Conservation (phyloP, 1,140 invertebrate species). For the Mylabris phalerata region DNA sequence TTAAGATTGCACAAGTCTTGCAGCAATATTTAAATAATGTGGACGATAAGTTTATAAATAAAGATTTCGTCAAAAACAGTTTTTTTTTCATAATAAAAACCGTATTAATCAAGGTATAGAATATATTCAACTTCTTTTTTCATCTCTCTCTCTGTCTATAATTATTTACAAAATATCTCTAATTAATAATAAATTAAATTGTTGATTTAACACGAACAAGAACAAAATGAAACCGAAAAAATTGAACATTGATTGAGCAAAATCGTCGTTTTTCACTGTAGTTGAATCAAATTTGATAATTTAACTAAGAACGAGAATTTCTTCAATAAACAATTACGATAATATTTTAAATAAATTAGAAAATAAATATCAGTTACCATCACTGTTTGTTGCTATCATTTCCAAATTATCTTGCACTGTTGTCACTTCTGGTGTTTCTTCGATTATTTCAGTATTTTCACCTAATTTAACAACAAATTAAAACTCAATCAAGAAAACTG, state of each 20-base stretch:
- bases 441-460: conserved; percentile 5
- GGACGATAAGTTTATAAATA: too few species aligned
- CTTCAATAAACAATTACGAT: neutral
- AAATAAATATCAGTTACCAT: conserved; percentile 20
- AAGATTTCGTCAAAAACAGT: too few species aligned
- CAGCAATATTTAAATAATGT: too few species aligned
- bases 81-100: neutral
- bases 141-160: neutral
- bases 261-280: conserved; percentile 3
- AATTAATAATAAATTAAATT: conserved; percentile 5
- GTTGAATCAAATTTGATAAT: conserved; percentile 5
- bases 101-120: conserved; percentile 11
- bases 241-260: conserved; percentile 14
- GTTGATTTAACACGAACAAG: neutral
- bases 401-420: conserved; percentile 3
- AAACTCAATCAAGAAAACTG: neutral
- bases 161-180: conserved; percentile 10
- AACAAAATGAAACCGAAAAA: neutral
- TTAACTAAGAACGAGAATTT: conserved; percentile 6
- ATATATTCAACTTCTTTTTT: conserved; percentile 6
- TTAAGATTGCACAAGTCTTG: too few species aligned
- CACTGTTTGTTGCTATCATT: conserved; percentile 7
- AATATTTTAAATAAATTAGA: conserved; percentile 14
- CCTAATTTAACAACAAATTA: neutral
- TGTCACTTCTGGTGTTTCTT: conserved; percentile 1